Percentiles rank a stretch among this genome's conserved stretches.
Conservation (phyloP, 1,140 invertebrate genomes). For the Drosophila micromelanica region DNA sequence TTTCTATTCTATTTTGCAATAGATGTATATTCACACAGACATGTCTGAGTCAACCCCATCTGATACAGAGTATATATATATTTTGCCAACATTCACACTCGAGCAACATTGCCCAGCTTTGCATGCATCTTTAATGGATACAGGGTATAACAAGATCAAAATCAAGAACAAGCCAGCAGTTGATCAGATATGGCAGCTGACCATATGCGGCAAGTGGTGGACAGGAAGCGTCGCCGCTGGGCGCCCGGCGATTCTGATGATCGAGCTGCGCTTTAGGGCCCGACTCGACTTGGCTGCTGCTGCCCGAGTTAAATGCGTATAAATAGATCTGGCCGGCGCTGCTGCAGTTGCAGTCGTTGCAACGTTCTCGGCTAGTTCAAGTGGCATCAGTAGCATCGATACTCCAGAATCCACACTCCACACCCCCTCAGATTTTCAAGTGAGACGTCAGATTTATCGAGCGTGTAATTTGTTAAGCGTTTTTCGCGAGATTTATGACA, state of each 20-base stretch:
- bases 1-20: too few relatives aligned
- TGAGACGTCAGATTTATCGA: slow-evolving; percentile 73
- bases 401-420: background rate
- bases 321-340: slow-evolving; percentile 50
- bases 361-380: slow-evolving; percentile 54
- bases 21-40: too few relatives aligned
- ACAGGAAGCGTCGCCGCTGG: slow-evolving; percentile 63
- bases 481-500: slow-evolving; percentile 71
- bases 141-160: slow-evolving; percentile 24
- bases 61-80: too few relatives aligned
- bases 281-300: slow-evolving; percentile 5
- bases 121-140: too few relatives aligned
- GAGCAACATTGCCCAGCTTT: too few relatives aligned
- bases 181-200: slow-evolving; percentile 20
- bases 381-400: slow-evolving; percentile 39
- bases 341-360: slow-evolving; percentile 66
- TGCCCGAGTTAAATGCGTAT: slow-evolving; percentile 32
- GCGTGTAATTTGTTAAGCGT: slow-evolving; percentile 72
- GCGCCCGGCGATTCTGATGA: slow-evolving; percentile 58
- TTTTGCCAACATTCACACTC: too few relatives aligned
- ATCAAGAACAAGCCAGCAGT: slow-evolving; percentile 51
- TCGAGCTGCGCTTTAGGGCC: slow-evolving; percentile 73
- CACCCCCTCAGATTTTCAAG: slow-evolving; percentile 34
- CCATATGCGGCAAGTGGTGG: slow-evolving; percentile 23
- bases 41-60: too few relatives aligned